Base-by-base conservation (phyloP, 2,797 vertebrate genomes). In the Enteromius argenteus region DNA sequence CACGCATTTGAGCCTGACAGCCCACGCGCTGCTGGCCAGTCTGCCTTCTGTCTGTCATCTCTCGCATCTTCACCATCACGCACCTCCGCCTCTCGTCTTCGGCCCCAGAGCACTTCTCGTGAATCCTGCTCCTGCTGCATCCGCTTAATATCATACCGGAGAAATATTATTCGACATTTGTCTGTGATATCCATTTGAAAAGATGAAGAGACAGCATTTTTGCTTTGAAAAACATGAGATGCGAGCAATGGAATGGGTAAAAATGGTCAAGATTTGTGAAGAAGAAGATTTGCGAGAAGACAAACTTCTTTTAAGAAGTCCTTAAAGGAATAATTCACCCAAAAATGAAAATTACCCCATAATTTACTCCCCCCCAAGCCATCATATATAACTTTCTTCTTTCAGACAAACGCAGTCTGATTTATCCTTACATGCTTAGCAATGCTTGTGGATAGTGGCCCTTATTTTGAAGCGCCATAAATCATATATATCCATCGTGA, bases 11-110 rank as follows among this genome's bases (percentile, higher is more conserved):
- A 73, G 83, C 73, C 77, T 66, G 42, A 79, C 83, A 84, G 72
- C 85, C 83, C 72, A 85, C 80, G 19, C 80, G 81, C 85, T 62
- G 81, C 86, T 82, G 79, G 39, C 73, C 86, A 46, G 76, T 79
- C 72, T 67, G 27, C 51, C 79, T 72, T 81, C 85, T 81, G 83
- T 85, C 84, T 76, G 49, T 77, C 71, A 84, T 60, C 49, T 72
- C 23, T 75, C 1, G 32, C 58, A 35, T 79, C 60, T 73, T 69
- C 21, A 58, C 64, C 58, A 72, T 44, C n/a, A 71, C 86, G 85
- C 53, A 76, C 81, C 84, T 76, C 62, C 69, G 6, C 58, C 23
- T 68, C 37, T 56, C 21, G 21, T 21, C 49, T 15, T 27, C 17
- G 68, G 13, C 23, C 80, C 53, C 14, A 14, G 13, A 60, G 32